phyloP scores from a whole-genome alignment of 2,888 invertebrate species.

The Euclidia mi region DNA sequence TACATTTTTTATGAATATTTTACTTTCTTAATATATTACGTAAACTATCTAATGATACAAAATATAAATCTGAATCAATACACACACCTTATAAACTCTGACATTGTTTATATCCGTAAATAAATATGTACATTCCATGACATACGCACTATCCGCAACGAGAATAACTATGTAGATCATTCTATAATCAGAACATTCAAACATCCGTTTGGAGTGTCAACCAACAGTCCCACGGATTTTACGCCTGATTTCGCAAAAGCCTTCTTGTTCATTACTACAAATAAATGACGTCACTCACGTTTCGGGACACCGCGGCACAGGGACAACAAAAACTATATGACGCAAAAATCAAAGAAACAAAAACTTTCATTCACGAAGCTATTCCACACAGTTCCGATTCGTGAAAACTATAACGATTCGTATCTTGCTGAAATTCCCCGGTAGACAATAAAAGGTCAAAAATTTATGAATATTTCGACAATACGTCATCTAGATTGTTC shows the following conservation, averaged over 20 bases:
- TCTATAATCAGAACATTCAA: slow-evolving; percentile 14
- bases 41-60: too few species aligned
- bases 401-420: slow-evolving; percentile 51
- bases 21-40: too few species aligned
- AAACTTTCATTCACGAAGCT: slow-evolving; percentile 55
- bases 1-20: too few species aligned
- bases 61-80: too few species aligned
- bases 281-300: slow-evolving; percentile 51
- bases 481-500: slow-evolving; percentile 51
- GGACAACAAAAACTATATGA: slow-evolving; percentile 46
- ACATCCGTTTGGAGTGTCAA: slow-evolving; percentile 13
- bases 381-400: slow-evolving; percentile 58
- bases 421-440: slow-evolving; percentile 53
- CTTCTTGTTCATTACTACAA: slow-evolving; percentile 24
- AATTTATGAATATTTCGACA: slow-evolving; percentile 38
- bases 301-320: slow-evolving; percentile 19
- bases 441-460: slow-evolving; percentile 54
- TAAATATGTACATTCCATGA: slow-evolving; percentile 5
- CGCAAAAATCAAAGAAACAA: slow-evolving; percentile 46
- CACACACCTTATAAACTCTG: neutral
- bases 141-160: slow-evolving; percentile 5
- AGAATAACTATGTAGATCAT: slow-evolving; percentile 10
- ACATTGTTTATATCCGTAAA: neutral
- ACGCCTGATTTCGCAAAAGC: slow-evolving; percentile 15
- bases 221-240: slow-evolving; percentile 9